These are phyloP conservation scores for Tetragonisca angustula DNA, from an alignment of 2,888 invertebrate genomes.

Conservation along the genomic window DNA sequence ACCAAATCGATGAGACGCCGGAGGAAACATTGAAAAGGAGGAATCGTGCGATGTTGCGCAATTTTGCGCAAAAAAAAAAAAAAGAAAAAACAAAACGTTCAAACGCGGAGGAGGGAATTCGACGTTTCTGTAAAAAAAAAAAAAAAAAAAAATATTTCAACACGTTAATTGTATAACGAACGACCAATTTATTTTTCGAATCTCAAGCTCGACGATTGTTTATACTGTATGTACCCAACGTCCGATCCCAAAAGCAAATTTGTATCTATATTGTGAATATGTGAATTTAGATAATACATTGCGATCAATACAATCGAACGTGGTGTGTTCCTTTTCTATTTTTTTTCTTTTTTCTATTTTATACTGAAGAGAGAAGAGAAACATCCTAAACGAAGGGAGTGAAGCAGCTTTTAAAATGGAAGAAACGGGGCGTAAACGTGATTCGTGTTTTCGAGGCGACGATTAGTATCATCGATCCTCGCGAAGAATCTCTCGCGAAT, in stretches of 20 bases:
- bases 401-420: background rate
- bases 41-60: background rate
- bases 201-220: constrained; percentile 62
- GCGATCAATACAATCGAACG: constrained; percentile 63
- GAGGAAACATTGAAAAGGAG: background rate
- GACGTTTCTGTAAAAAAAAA: background rate
- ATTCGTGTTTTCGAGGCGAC: background rate
- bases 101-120: background rate
- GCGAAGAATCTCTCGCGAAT: background rate
- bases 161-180: constrained; percentile 4
- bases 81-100: background rate
- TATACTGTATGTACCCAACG: constrained; percentile 60
- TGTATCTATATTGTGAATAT: constrained; percentile 80
- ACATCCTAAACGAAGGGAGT: background rate
- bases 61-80: background rate
- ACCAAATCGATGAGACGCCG: constrained; percentile 25
- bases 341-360: too few species aligned
- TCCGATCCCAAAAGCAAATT: constrained; percentile 42
- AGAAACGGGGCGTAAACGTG: background rate
- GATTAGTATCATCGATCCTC: background rate
- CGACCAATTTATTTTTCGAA: constrained; percentile 63
- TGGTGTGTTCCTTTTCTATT: constrained; percentile 27
- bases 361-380: background rate
- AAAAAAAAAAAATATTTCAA: background rate
- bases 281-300: constrained; percentile 73